A percentile compares a stretch with the other conserved stretches of the same genome.
These are phyloP conservation scores for Drosophila ustulata DNA, from an alignment of 2,888 invertebrate species.

Conservation along the genomic window DNA sequence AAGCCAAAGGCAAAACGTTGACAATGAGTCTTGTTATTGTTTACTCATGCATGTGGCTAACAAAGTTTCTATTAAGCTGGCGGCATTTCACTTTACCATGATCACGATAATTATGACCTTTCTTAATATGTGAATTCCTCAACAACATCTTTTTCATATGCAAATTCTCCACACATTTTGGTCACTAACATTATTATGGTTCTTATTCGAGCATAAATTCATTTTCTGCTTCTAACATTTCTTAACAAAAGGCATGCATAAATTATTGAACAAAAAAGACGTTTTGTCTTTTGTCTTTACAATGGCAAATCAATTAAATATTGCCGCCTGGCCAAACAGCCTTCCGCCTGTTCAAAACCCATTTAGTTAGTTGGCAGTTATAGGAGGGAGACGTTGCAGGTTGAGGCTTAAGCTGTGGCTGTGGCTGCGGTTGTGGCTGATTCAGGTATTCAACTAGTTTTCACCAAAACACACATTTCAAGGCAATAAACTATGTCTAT, in stretches of 20 bases:
- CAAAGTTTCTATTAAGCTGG: constrained; percentile 51
- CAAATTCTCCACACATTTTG: constrained; percentile 41
- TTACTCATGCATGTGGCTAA: constrained; percentile 59
- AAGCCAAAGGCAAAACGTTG: constrained; percentile 63
- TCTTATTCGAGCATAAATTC: constrained; percentile 28
- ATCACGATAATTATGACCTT: constrained; percentile 33
- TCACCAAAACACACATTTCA: constrained; percentile 63
- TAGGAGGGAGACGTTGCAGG: constrained; percentile 10
- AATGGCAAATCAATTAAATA: constrained; percentile 69
- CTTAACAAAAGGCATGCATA: constrained; percentile 45
- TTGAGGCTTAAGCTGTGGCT: not conserved
- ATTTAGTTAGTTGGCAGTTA: not conserved
- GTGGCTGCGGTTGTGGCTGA: not conserved
- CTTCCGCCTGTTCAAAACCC: constrained; percentile 46
- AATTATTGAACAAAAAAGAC: constrained; percentile 24
- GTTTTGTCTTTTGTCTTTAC: constrained; percentile 38
- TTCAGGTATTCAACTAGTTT: constrained; percentile 65
- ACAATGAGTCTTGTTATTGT: constrained; percentile 60
- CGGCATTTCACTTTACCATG: constrained; percentile 53
- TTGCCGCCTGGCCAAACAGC: constrained; percentile 43
- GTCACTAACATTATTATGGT: constrained; percentile 15
- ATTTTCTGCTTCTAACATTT: constrained; percentile 31
- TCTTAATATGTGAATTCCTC: constrained; percentile 34
- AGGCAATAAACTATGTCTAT: constrained; percentile 69
- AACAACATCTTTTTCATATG: constrained; percentile 44